Evolutionary conservation across 2,797 vertebrate genomes (phyloP).

Genomic region (Danionella dracula): DNA sequence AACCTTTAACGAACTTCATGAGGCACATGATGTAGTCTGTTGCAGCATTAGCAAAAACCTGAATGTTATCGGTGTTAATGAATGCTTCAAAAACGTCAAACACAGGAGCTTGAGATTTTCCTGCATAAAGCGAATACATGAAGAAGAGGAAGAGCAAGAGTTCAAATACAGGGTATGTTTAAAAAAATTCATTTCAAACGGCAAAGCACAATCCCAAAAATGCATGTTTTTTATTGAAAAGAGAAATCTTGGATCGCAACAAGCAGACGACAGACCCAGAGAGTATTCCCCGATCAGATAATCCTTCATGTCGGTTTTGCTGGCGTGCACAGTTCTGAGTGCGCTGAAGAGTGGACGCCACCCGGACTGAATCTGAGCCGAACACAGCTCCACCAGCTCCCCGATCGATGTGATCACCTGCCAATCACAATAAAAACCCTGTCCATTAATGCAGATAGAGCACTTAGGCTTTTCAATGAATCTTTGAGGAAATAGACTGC

Average conservation of each 20-base stretch:
- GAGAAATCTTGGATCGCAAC: too few species aligned
- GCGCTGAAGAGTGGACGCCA: constrained; percentile 96
- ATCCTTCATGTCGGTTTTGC: constrained; percentile 86
- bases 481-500: too few species aligned
- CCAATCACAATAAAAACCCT: too few species aligned
- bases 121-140: constrained; percentile 56
- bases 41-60: constrained; percentile 95
- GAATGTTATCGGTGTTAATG: constrained; percentile 95
- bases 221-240: too few species aligned
- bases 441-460: too few species aligned
- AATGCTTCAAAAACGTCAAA: constrained; percentile 98
- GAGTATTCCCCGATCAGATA: constrained; percentile 91
- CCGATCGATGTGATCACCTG: constrained; percentile 94
- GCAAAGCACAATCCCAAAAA: neutral
- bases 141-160: neutral
- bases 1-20: constrained; percentile 97
- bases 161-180: too few species aligned
- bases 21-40: constrained; percentile 99
- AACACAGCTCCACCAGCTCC: constrained; percentile 94
- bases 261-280: constrained; percentile 80
- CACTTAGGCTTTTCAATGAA: too few species aligned
- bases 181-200: too few species aligned
- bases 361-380: constrained; percentile 90
- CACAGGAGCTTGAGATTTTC: constrained; percentile 89
- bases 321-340: constrained; percentile 85